Evolutionary conservation across 2,797 vertebrate genomes (phyloP).

Genomic region (Aldrovandia affinis): DNA sequence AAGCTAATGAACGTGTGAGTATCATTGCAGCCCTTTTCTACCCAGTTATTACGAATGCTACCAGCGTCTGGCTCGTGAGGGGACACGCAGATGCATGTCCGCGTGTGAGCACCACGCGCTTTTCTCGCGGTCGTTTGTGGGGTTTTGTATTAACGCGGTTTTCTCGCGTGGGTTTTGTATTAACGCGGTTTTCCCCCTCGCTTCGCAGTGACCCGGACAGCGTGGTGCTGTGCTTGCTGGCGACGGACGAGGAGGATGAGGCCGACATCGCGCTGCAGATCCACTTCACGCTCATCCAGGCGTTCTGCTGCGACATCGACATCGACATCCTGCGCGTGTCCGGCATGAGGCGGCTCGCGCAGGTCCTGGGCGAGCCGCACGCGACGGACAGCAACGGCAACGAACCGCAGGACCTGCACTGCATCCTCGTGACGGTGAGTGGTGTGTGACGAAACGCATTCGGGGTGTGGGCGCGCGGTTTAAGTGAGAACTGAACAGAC

Average conservation of each 20-base stretch:
- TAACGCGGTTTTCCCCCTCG: not conserved
- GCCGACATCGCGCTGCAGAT: conserved; percentile 87
- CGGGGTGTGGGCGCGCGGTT: not conserved
- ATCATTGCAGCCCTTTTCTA: not conserved
- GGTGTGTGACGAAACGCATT: conserved; percentile 20
- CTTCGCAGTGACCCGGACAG: conserved; percentile 86
- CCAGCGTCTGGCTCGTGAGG: too few relatives aligned
- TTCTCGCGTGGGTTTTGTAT: not conserved
- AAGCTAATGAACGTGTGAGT: conserved; percentile 88
- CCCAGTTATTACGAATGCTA: too few relatives aligned
- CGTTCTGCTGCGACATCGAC: conserved; percentile 89
- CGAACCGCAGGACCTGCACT: conserved; percentile 86
- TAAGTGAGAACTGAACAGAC: not conserved
- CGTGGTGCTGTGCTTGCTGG: conserved; percentile 87
- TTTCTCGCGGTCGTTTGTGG: too few relatives aligned
- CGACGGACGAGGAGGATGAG: conserved; percentile 80
- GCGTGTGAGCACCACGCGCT: too few relatives aligned
- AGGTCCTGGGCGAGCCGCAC: conserved; percentile 71
- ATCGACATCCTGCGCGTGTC: conserved; percentile 87
- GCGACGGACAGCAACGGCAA: conserved; percentile 62
- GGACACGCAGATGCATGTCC: too few relatives aligned
- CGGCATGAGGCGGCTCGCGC: conserved; percentile 78
- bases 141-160: too few relatives aligned
- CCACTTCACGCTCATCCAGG: conserved; percentile 92
- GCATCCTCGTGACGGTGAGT: conserved; percentile 91